Conservation (phyloP, 2,113 vertebrate species). For the Anolis sagrei region DNA sequence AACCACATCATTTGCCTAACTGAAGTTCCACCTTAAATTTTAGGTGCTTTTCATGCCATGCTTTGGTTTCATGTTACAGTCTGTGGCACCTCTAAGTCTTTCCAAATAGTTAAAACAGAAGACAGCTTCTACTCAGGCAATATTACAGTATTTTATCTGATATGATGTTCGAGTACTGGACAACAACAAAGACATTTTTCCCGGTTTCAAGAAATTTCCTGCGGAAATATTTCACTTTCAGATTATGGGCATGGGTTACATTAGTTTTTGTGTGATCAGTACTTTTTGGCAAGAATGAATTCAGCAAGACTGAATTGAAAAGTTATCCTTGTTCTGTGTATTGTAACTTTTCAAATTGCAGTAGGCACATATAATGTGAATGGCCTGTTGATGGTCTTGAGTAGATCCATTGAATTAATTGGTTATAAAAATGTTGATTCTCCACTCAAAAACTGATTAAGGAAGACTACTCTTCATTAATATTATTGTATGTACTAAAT, state of each 20-base stretch:
- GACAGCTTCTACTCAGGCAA: slow-evolving; percentile 57
- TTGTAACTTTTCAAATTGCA: slow-evolving; percentile 9
- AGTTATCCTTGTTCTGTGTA: background rate
- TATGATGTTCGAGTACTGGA: slow-evolving; percentile 49
- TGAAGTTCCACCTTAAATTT: slow-evolving; percentile 61
- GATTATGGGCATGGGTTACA: background rate
- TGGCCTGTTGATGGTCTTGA: background rate
- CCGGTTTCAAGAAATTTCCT: slow-evolving; percentile 58
- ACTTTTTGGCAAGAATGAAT: background rate
- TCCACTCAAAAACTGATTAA: too few species aligned
- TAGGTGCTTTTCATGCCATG: slow-evolving; percentile 45
- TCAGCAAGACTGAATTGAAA: background rate
- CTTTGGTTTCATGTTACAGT: slow-evolving; percentile 67
- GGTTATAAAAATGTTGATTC: too few species aligned
- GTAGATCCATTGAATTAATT: too few species aligned
- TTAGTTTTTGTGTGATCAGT: background rate
- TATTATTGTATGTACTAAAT: too few species aligned
- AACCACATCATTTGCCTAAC: background rate
- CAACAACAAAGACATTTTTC: background rate
- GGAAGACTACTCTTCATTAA: too few species aligned
- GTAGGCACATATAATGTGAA: background rate
- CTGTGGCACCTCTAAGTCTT: slow-evolving; percentile 33
- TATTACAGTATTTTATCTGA: slow-evolving; percentile 52
- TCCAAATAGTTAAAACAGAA: slow-evolving; percentile 60
- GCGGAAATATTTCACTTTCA: slow-evolving; percentile 3